Evolutionary conservation across 2,113 vertebrate species (phyloP).

Genomic region (Microcebus lehilahytsara): DNA sequence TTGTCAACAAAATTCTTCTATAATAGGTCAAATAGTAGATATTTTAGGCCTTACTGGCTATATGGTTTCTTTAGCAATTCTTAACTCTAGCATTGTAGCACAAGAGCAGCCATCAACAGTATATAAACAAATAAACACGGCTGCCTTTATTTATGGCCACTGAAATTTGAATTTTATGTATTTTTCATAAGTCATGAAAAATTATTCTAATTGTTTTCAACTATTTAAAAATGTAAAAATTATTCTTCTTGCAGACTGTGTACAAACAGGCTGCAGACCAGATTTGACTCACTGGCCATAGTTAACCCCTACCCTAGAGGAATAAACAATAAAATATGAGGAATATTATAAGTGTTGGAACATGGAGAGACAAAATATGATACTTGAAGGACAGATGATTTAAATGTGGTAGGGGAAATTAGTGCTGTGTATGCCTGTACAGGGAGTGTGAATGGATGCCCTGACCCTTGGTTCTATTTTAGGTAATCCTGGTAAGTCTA

Average conservation of each 20-base stretch:
- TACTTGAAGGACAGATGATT: neutral
- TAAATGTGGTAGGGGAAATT: neutral
- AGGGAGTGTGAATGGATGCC: neutral
- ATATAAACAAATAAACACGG: neutral
- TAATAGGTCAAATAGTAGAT: neutral
- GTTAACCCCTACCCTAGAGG: neutral
- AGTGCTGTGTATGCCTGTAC: neutral
- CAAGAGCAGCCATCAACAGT: neutral
- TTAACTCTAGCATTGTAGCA: neutral
- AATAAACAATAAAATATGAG: neutral
- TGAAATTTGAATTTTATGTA: neutral
- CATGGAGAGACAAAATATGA: neutral
- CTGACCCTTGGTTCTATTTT: neutral
- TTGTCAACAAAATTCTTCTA: neutral
- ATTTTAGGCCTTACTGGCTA: neutral
- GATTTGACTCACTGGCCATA: neutral
- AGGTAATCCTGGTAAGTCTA: conserved; percentile 40
- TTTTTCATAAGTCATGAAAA: conserved; percentile 5
- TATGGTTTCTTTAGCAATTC: neutral
- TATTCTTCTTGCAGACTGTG: neutral
- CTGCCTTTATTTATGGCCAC: neutral
- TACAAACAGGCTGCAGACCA: neutral
- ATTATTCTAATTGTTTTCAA: conserved; percentile 1
- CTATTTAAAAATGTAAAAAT: conserved; percentile 42
- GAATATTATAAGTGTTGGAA: neutral